Conservation (phyloP, 1,140 invertebrate species). For the Phymastichus coffea region DNA sequence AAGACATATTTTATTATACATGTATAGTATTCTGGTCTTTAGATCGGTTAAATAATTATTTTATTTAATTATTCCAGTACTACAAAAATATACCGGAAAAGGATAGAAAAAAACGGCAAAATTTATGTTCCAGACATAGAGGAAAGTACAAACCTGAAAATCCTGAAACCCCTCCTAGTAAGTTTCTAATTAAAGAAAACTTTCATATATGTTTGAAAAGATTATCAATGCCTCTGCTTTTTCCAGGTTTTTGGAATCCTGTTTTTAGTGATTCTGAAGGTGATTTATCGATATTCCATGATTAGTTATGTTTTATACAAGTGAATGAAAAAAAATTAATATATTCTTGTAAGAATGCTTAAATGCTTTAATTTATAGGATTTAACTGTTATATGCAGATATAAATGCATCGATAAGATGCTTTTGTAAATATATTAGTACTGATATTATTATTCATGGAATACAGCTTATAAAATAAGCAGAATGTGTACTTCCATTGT, state of each 20-base stretch:
- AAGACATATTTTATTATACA: slow-evolving; percentile 23
- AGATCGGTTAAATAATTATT: slow-evolving; percentile 8
- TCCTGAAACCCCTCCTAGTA: slow-evolving; percentile 54
- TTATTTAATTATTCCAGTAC: slow-evolving; percentile 47
- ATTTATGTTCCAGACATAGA: slow-evolving; percentile 56
- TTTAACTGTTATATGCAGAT: too few species aligned
- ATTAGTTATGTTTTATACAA: not conserved
- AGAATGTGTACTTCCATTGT: not conserved
- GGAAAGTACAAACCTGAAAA: slow-evolving; percentile 44
- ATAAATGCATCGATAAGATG: too few species aligned
- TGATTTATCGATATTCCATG: not conserved
- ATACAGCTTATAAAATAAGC: not conserved
- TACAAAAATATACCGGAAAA: slow-evolving; percentile 44
- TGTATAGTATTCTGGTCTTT: not conserved
- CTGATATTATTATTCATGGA: not conserved
- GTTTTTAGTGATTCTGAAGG: slow-evolving; percentile 38
- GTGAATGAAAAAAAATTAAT: not conserved
- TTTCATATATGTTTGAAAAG: slow-evolving; percentile 10
- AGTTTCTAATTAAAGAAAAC: slow-evolving; percentile 21
- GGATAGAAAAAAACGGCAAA: slow-evolving; percentile 45
- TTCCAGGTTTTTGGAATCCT: slow-evolving; percentile 51
- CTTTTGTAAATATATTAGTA: slow-evolving; percentile 4
- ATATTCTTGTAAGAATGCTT: not conserved
- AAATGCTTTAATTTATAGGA: not conserved
- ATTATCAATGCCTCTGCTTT: not conserved